Evolutionary conservation across 2,797 vertebrate species (phyloP).

Genomic region (Crotalus adamanteus): DNA sequence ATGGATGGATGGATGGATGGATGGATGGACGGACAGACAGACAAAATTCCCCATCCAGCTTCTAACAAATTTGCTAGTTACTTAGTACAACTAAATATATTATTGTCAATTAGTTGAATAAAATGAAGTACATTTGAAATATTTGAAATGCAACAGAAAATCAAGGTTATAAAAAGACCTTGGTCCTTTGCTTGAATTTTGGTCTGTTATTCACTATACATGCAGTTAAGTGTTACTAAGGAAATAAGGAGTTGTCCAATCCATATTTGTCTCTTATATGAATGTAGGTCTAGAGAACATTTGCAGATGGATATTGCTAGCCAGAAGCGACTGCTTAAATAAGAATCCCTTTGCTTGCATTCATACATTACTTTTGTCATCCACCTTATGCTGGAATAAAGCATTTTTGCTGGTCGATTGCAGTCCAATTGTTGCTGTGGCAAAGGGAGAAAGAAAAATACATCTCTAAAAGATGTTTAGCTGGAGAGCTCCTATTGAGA

Average conservation of each 20-base stretch:
- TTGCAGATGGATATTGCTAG: not conserved
- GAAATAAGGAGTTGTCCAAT: not conserved
- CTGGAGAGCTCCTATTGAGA: slow-evolving; percentile 38
- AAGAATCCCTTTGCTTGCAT: not conserved
- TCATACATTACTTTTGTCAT: not conserved
- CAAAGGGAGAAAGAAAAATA: slow-evolving; percentile 28
- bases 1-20: not conserved
- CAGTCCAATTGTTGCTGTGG: slow-evolving; percentile 20
- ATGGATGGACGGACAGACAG: not conserved
- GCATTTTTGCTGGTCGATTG: slow-evolving; percentile 20
- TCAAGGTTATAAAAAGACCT: not conserved
- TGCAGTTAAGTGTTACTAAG: not conserved
- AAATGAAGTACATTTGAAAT: not conserved
- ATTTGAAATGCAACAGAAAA: not conserved
- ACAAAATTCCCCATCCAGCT: not conserved
- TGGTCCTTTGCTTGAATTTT: not conserved
- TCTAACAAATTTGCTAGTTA: not conserved
- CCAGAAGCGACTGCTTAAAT: not conserved
- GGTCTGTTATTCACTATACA: not conserved
- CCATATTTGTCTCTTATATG: not conserved
- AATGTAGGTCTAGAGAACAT: not conserved
- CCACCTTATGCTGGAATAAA: not conserved
- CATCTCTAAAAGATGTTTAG: slow-evolving; percentile 22
- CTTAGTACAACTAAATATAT: not conserved
- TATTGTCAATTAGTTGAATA: not conserved